phyloP scores from a whole-genome alignment of 2,888 invertebrate species.

The Antitype chi region DNA sequence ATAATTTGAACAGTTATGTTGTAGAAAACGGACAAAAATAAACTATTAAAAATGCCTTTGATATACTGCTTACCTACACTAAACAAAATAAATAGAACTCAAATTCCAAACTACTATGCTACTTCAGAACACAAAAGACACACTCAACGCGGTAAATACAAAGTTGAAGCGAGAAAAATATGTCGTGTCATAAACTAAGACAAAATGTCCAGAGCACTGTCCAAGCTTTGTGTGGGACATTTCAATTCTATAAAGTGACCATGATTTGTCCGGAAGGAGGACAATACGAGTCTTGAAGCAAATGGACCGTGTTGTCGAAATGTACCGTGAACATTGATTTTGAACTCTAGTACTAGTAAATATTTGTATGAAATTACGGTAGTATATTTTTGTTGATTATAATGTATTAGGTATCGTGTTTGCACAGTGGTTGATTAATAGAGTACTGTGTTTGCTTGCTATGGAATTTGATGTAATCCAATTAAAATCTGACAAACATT shows the following conservation, averaged over 20 bases:
- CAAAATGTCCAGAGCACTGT: constrained; percentile 54
- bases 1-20: neutral
- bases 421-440: neutral
- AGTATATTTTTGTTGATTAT: constrained; percentile 11
- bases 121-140: constrained; percentile 43
- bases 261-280: constrained; percentile 60
- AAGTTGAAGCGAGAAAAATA: constrained; percentile 57
- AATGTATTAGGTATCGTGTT: constrained; percentile 15
- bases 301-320: constrained; percentile 44
- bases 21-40: neutral
- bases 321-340: constrained; percentile 45
- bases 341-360: constrained; percentile 9
- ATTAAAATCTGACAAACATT: neutral
- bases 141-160: constrained; percentile 41
- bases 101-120: constrained; percentile 10
- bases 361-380: constrained; percentile 17
- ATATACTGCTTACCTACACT: neutral
- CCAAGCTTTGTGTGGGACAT: constrained; percentile 57
- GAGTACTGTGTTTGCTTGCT: neutral
- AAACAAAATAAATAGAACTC: constrained; percentile 19
- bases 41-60: neutral
- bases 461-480: neutral
- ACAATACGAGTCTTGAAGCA: constrained; percentile 39
- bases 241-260: constrained; percentile 64
- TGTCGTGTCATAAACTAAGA: constrained; percentile 55